Evolutionary conservation across 1,140 invertebrate species (phyloP), one percentile per base, ranked within the genome.

Genomic region (Euura lappo): DNA sequence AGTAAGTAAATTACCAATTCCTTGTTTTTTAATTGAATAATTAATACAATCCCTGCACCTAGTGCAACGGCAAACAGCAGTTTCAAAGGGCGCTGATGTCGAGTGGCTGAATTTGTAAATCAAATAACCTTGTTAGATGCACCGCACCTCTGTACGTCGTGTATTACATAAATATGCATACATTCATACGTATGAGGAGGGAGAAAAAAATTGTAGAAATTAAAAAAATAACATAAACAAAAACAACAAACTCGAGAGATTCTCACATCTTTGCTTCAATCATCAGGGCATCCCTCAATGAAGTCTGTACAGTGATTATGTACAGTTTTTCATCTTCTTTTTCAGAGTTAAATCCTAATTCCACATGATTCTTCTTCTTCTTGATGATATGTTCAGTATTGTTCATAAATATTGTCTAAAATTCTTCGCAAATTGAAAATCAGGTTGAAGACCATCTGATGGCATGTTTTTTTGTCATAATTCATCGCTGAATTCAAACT

Each of bases 1-100:
- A 72, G 68, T 68, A 45, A 43, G 71, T 69, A 82, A 83, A 85
- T 85, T 84, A 85, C 78, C 81, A 84, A 85, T 85, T 85, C 81
- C 77, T 60, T 60, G 13, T 6, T 3, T 60, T 28, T 78, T 80
- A 81, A 81, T 82, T 82, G 80, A 82, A 82, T 82, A 79, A 74
- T 78, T 80, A 79, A 76, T 75, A 79, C 51, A 71, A 72, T 46
- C 75, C 65, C 13, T 69, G 28, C 28, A 28, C 28, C 28, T 28
- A 28, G 28, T 28, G 28, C 28, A 28, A 28, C 28, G 28, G 74
- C 75, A 72, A 75, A 79, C 74, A 74, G 68, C 51, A 60, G 51
- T 60, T 60, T 60, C 51, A 60, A 60, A 60, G 51, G 51, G 51
- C 51, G 3, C 8, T n/a, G 13, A 66, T 74, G 68, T 79, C 74